A percentile compares a stretch with the other conserved stretches of the same genome.
Evolutionary conservation across 2,797 vertebrate species (phyloP).

Genomic region (Halcyon smyrnensis): DNA sequence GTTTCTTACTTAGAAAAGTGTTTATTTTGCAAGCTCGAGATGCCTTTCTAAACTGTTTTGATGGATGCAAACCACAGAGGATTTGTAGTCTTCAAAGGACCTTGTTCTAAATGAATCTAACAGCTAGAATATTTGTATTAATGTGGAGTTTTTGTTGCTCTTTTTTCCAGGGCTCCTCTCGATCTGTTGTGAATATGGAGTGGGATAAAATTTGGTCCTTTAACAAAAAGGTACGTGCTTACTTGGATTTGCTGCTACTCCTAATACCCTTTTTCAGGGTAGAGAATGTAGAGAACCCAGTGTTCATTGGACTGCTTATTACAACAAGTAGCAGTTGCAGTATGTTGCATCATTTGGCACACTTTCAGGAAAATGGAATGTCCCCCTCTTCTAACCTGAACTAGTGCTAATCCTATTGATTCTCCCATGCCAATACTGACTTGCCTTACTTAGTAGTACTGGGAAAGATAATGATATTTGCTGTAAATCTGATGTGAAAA

Average conservation of each 20-base stretch:
- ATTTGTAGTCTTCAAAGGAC: neutral
- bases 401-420: slow-evolving; percentile 54
- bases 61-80: neutral
- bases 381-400: slow-evolving; percentile 48
- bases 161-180: slow-evolving; percentile 89
- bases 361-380: slow-evolving; percentile 82
- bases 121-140: neutral
- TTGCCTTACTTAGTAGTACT: slow-evolving; percentile 55
- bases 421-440: slow-evolving; percentile 47
- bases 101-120: neutral
- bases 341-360: slow-evolving; percentile 62
- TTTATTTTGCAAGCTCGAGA: neutral
- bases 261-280: neutral
- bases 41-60: neutral
- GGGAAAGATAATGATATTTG: slow-evolving; percentile 69
- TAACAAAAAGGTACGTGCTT: slow-evolving; percentile 93
- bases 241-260: neutral
- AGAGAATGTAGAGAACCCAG: neutral
- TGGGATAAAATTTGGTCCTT: slow-evolving; percentile 99
- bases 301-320: slow-evolving; percentile 55
- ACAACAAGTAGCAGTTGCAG: slow-evolving; percentile 53
- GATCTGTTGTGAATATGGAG: slow-evolving; percentile 99
- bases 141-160: neutral
- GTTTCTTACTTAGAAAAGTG: neutral
- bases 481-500: slow-evolving; percentile 88